These are phyloP conservation scores for Gymnobelideus leadbeateri DNA, from an alignment of 2,113 vertebrate species.

Conservation along the genomic window DNA sequence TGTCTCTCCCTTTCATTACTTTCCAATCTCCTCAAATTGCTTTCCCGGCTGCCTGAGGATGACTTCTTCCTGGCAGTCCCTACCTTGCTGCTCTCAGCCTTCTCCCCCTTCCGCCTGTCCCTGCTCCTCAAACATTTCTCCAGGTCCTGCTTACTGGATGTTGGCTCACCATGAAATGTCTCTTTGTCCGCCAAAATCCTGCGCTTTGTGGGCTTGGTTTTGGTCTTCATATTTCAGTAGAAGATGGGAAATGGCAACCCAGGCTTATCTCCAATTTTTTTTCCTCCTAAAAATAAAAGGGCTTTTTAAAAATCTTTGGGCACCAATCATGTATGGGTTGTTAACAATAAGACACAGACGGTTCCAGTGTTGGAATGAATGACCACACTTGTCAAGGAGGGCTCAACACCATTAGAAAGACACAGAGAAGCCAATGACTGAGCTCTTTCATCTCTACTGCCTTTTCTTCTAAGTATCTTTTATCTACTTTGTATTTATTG, in stretches of 20 bases:
- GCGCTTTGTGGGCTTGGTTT: slow-evolving; percentile 88
- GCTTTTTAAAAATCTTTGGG: slow-evolving; percentile 7
- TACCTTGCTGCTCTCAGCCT: slow-evolving; percentile 61
- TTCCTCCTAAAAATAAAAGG: slow-evolving; percentile 10
- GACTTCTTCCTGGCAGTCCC: slow-evolving; percentile 74
- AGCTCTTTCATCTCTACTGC: background rate
- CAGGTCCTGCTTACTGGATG: slow-evolving; percentile 87
- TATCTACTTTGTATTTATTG: background rate
- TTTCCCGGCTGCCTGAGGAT: slow-evolving; percentile 85
- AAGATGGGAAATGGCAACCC: background rate
- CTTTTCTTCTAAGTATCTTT: background rate
- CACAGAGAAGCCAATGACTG: background rate
- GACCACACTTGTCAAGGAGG: background rate
- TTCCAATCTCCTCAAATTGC: slow-evolving; percentile 90
- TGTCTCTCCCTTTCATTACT: slow-evolving; percentile 97
- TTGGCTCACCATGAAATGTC: slow-evolving; percentile 78
- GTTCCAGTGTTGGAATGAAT: slow-evolving; percentile 11
- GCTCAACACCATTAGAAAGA: background rate
- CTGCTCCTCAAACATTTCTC: slow-evolving; percentile 85
- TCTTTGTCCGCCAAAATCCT: slow-evolving; percentile 84
- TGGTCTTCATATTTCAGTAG: slow-evolving; percentile 91
- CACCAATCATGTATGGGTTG: slow-evolving; percentile 61
- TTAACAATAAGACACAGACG: slow-evolving; percentile 61
- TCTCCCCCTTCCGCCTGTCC: slow-evolving; percentile 61
- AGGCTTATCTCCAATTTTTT: slow-evolving; percentile 14